Conservation (phyloP, 2,113 vertebrate genomes). For the Xiphorhynchus elegans region DNA sequence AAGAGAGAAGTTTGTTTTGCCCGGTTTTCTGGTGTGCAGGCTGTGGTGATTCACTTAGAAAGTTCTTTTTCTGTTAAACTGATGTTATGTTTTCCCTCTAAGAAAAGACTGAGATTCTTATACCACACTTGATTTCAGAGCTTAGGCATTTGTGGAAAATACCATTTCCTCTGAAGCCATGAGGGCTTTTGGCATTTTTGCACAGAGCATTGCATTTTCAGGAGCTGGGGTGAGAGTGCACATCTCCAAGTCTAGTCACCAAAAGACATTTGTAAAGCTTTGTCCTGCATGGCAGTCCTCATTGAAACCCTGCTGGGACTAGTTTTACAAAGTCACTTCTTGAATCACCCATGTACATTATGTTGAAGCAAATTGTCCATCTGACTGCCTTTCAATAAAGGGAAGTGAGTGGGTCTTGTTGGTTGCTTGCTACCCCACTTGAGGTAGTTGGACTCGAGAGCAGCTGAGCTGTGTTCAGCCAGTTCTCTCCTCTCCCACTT, state of each 20-base stretch:
- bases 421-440: background rate
- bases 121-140: background rate
- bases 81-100: background rate
- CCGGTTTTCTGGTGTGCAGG: background rate
- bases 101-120: background rate
- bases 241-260: background rate
- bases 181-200: background rate
- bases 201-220: background rate
- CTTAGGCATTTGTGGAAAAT: background rate
- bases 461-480: background rate
- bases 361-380: background rate
- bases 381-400: background rate
- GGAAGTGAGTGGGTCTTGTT: background rate
- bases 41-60: background rate
- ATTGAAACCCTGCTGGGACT: accelerated
- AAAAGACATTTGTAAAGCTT: background rate
- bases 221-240: background rate
- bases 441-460: background rate
- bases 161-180: background rate
- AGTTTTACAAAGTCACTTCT: background rate
- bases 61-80: background rate
- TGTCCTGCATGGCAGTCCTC: background rate
- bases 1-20: background rate
- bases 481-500: background rate
- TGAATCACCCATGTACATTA: background rate